A percentile compares a stretch with the other conserved stretches of the same genome.
These are phyloP conservation scores for Abrostola triplasia DNA, from an alignment of 2,888 invertebrate species.

Conservation along the genomic window DNA sequence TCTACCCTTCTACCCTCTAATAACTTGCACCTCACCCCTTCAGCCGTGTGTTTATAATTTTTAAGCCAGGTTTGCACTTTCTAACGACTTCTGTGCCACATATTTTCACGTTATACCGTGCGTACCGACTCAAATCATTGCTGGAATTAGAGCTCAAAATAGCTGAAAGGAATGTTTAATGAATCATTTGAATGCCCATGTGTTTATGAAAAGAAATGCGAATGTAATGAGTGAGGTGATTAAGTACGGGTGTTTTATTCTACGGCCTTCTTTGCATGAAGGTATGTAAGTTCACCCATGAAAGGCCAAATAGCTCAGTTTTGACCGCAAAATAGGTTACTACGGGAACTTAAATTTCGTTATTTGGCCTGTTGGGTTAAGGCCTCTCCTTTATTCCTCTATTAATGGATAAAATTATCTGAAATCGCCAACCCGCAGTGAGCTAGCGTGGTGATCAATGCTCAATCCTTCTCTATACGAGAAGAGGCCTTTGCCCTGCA, in stretches of 20 bases:
- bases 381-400: too few relatives aligned
- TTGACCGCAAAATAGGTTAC: too few relatives aligned
- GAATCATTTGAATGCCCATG: conserved; percentile 32
- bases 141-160: conserved; percentile 43
- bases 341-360: too few relatives aligned
- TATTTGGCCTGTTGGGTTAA: too few relatives aligned
- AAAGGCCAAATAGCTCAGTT: too few relatives aligned
- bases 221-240: conserved; percentile 1
- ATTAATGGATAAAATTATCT: too few relatives aligned
- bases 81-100: conserved; percentile 49
- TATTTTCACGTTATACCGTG: conserved; percentile 42
- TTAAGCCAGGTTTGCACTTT: conserved; percentile 58
- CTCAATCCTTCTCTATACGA: too few relatives aligned
- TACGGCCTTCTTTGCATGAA: background rate
- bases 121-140: conserved; percentile 46
- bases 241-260: background rate
- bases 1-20: conserved; percentile 6
- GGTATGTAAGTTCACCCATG: too few relatives aligned
- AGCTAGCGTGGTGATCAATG: too few relatives aligned
- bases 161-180: conserved; percentile 44
- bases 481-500: too few relatives aligned
- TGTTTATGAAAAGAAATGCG: conserved; percentile 9
- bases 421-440: too few relatives aligned
- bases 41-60: conserved; percentile 57
- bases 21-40: conserved; percentile 8